Percentiles rank a stretch among this genome's conserved stretches.
Conservation (phyloP, 1,140 invertebrate genomes). For the Drosophila albomicans region DNA sequence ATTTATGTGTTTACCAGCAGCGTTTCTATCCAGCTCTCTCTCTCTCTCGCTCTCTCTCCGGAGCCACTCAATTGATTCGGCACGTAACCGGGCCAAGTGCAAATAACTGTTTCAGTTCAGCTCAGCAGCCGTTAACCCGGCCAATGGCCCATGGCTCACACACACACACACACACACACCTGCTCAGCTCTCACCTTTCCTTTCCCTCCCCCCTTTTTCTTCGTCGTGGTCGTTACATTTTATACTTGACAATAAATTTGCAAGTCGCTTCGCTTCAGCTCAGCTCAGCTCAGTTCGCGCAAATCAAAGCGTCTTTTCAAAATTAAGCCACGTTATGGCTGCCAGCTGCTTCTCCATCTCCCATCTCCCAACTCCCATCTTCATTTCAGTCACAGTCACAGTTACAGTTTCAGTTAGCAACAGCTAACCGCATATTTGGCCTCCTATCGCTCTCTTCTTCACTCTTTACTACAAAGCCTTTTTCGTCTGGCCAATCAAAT, state of each 20-base stretch:
- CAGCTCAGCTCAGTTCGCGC: constrained; percentile 26
- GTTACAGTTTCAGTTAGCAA: constrained; percentile 6
- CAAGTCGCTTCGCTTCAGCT: constrained; percentile 33
- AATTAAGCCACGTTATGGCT: constrained; percentile 66
- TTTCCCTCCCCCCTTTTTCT: too few species aligned
- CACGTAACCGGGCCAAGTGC: constrained; percentile 77
- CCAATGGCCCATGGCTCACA: background rate
- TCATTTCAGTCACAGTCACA: background rate
- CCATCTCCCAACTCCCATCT: background rate
- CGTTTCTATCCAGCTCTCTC: constrained; percentile 7
- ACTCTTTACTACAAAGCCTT: constrained; percentile 2
- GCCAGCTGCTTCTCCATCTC: background rate
- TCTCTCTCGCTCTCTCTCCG: background rate
- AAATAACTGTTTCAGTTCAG: constrained; percentile 77
- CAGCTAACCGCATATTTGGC: constrained; percentile 68
- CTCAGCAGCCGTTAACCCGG: background rate
- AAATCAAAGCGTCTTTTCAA: constrained; percentile 75
- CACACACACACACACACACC: background rate
- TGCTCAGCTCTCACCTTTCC: background rate
- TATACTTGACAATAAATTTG: constrained; percentile 78
- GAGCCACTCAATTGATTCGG: constrained; percentile 73
- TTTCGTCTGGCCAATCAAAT: constrained; percentile 76
- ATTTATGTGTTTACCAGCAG: constrained; percentile 64
- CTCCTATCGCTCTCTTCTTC: constrained; percentile 2
- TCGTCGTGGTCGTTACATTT: constrained; percentile 68